Conservation (phyloP, 2,113 vertebrate species). For the Danio rerio region DNA sequence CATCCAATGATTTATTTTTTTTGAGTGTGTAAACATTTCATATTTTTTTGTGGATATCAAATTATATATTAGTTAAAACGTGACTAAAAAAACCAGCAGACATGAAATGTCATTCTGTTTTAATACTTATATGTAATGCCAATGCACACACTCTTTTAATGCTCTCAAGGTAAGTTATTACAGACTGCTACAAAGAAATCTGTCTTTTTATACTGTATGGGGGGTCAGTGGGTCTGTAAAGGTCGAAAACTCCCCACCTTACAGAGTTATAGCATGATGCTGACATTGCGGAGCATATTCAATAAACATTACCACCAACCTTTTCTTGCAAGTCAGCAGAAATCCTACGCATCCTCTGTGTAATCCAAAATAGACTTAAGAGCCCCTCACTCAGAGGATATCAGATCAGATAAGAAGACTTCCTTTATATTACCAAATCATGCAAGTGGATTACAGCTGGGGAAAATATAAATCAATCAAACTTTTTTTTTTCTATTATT, state of each 20-base stretch:
- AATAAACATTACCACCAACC: slow-evolving; percentile 47
- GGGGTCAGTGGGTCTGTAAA: background rate
- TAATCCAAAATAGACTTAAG: slow-evolving; percentile 35
- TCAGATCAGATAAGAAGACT: background rate
- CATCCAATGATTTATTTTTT: too few relatives aligned
- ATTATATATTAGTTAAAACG: too few relatives aligned
- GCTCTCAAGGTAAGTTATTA: background rate
- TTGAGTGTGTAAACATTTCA: too few relatives aligned
- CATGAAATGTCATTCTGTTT: background rate
- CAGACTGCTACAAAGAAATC: background rate
- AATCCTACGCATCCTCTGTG: slow-evolving; percentile 5
- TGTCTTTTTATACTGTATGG: background rate
- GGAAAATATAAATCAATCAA: too few relatives aligned
- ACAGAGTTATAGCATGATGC: slow-evolving; percentile 26
- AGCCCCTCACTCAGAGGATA: background rate
- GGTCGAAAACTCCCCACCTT: too few relatives aligned
- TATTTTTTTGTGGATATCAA: too few relatives aligned
- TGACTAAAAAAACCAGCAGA: too few relatives aligned
- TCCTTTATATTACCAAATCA: background rate
- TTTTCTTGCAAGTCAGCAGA: slow-evolving; percentile 45
- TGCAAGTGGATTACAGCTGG: background rate
- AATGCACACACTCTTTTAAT: background rate
- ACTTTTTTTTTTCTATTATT: too few relatives aligned
- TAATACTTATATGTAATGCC: too few relatives aligned
- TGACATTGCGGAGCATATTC: slow-evolving; percentile 10